Base-by-base conservation (phyloP, 2,113 vertebrate species). In the Sander vitreus region DNA sequence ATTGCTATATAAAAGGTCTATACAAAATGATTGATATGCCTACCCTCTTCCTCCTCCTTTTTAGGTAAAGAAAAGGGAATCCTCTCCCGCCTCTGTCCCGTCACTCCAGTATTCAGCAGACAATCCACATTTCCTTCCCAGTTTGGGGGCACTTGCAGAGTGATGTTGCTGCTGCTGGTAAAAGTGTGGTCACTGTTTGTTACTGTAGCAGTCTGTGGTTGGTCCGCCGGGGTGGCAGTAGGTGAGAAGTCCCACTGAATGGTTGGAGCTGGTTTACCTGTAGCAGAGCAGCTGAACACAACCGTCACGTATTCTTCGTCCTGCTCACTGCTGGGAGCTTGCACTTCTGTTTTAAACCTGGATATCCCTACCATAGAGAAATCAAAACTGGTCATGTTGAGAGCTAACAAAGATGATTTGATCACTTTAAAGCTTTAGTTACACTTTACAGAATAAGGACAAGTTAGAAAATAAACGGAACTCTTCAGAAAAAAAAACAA, bases 201-300 rank as follows among this genome's bases (percentile, higher is more conserved):
- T 2, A 55, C 54, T 1, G 25, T 76, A 0, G 1, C 0, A 0
- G 18, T 45, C 16, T 7, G 6, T 0, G 16, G 3, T 3, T 25
- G 3, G 0, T 30, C 5, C 2, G 8, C 0, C 0, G 0, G 0
- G 0, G 3, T 1, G 19, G 7, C 14, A 0, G 1, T 18, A 2
- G 27, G 10, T 5, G 68, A 15, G 45, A 16, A 2, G 6, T 18
- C 36, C 95, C 93, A 95, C 2, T 43, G 7, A 12, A 96, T 76
- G 57, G 60, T 58, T 0, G 95, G 95, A 10, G 88, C 68, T 19
- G 94, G 94, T 93, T 93, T 95, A 0, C 95, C 95, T 0, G 92
- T 95, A 12, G 91, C 93, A 6, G 91, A 88, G 90, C 95, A 96
- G 60, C 82, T 87, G 5, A 95, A 87, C 30, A 70, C 48, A 1